Percentiles rank a stretch among this genome's conserved stretches.
Evolutionary conservation across 1,140 invertebrate genomes (phyloP).

Genomic region (Oncopeltus fasciatus): DNA sequence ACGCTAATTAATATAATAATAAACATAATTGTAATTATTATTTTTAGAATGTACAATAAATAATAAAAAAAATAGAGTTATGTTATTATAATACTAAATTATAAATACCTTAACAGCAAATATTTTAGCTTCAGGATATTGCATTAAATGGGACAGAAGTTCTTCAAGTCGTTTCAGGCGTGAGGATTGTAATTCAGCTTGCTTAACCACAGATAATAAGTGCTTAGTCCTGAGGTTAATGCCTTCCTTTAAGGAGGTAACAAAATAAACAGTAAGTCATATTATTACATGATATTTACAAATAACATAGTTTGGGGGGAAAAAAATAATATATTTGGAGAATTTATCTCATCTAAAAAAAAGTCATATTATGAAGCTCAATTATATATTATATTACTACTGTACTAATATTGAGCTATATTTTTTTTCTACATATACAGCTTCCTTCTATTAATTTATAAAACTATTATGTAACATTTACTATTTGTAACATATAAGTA

Average conservation of each 20-base stretch:
- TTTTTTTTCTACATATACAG: not conserved
- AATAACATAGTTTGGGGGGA: no score
- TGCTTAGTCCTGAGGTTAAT: constrained; percentile 49
- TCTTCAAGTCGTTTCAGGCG: constrained; percentile 44
- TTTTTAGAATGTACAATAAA: not conserved
- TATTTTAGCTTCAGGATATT: constrained; percentile 43
- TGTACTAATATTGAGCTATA: not conserved
- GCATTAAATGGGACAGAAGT: constrained; percentile 48
- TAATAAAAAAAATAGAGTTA: not conserved
- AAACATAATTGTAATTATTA: not conserved
- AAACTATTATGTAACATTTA: no score
- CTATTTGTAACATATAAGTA: no score
- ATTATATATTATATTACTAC: not conserved
- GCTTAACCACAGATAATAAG: constrained; percentile 44
- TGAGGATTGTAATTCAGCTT: constrained; percentile 40
- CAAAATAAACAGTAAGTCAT: not conserved
- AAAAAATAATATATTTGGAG: no score
- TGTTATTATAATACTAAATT: no score
- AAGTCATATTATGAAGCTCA: no score
- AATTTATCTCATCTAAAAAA: no score
- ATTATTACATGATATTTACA: not conserved
- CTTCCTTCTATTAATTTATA: no score
- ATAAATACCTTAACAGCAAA: constrained; percentile 15
- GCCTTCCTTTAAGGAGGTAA: constrained; percentile 2
- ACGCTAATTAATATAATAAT: no score